These are phyloP conservation scores for Cololabis saira DNA, from an alignment of 2,113 vertebrate genomes.

Conservation along the genomic window DNA sequence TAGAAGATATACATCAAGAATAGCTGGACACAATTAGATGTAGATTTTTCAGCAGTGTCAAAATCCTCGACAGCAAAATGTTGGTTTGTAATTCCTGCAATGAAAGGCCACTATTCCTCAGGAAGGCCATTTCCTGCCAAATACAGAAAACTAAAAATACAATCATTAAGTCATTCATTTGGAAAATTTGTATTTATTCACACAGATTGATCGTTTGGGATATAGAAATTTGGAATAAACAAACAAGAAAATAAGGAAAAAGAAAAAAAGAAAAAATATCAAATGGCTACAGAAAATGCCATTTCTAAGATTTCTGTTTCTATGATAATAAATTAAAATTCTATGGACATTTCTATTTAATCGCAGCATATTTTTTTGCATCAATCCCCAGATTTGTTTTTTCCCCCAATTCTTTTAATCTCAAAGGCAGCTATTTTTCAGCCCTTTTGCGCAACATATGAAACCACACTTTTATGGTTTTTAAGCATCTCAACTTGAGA, in stretches of 20 bases:
- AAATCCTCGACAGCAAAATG: background rate
- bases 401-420: background rate
- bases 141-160: background rate
- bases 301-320: too few species aligned
- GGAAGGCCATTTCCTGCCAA: background rate
- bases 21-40: too few species aligned
- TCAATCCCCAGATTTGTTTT: background rate
- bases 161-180: too few species aligned
- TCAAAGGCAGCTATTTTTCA: slow-evolving; percentile 8
- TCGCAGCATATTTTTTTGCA: slow-evolving; percentile 1
- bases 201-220: too few species aligned
- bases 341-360: slow-evolving; percentile 1
- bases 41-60: background rate
- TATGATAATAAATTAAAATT: background rate
- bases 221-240: too few species aligned
- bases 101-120: slow-evolving; percentile 2
- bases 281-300: too few species aligned
- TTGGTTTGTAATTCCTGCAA: background rate
- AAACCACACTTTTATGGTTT: slow-evolving; percentile 12
- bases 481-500: slow-evolving; percentile 1
- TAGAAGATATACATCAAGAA: too few species aligned
- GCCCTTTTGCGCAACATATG: background rate
- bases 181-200: too few species aligned
- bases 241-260: too few species aligned
- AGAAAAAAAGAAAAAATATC: too few species aligned